Evolutionary conservation across 1,140 invertebrate species (phyloP).

Genomic region (Ptiloglossa arizonensis): DNA sequence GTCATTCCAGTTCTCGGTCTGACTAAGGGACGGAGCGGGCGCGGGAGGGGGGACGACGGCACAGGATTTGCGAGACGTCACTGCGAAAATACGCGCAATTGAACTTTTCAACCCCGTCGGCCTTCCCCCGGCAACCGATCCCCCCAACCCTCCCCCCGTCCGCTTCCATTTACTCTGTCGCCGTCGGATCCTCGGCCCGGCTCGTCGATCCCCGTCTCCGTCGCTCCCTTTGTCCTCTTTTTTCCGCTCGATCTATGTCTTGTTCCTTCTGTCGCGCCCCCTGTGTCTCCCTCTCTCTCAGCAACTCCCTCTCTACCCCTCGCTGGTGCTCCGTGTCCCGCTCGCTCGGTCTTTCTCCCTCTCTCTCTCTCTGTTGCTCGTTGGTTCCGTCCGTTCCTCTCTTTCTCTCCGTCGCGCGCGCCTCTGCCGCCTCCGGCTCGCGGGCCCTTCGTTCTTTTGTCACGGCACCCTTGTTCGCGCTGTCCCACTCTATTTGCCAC

Average conservation of each 20-base stretch:
- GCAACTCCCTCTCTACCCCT: constrained; percentile 27
- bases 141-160: constrained; percentile 36
- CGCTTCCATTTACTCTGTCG: constrained; percentile 61
- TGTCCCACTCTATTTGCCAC: constrained; percentile 78
- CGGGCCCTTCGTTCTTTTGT: constrained; percentile 78
- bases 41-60: constrained; percentile 3
- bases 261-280: constrained; percentile 32
- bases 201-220: constrained; percentile 45
- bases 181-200: constrained; percentile 62
- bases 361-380: constrained; percentile 38
- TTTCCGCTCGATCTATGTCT: constrained; percentile 52
- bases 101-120: constrained; percentile 80
- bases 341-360: constrained; percentile 12
- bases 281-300: constrained; percentile 46
- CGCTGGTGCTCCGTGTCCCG: constrained; percentile 10
- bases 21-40: constrained; percentile 28
- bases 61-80: constrained; percentile 79
- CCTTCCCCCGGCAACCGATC: constrained; percentile 52
- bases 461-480: constrained; percentile 79
- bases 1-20: constrained; percentile 67
- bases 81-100: constrained; percentile 81
- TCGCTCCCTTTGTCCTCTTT: constrained; percentile 43
- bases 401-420: constrained; percentile 44
- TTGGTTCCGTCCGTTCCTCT: too few relatives aligned
- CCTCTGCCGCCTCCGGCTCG: constrained; percentile 53